Conservation (phyloP, 2,113 vertebrate genomes). For the Megaceryle torquata region DNA sequence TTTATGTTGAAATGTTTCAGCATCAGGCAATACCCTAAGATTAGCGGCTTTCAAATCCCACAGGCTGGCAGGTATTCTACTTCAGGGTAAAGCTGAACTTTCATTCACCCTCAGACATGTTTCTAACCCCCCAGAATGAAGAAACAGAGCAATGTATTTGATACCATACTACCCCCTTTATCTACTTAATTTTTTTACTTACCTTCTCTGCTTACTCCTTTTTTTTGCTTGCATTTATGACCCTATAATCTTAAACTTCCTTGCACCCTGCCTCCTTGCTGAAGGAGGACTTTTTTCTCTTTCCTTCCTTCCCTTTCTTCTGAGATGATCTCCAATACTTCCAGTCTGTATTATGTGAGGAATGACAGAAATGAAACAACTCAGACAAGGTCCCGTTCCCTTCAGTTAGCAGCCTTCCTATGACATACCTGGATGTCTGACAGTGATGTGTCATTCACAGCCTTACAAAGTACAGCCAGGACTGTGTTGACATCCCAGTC, state of each 20-base stretch:
- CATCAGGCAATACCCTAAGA: background rate
- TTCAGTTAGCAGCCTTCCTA: background rate
- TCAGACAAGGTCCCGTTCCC: background rate
- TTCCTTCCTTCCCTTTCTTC: background rate
- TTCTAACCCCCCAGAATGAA: background rate
- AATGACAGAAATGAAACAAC: background rate
- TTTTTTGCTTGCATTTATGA: background rate
- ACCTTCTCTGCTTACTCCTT: background rate
- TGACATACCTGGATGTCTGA: background rate
- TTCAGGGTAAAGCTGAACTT: background rate
- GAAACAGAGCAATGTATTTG: background rate
- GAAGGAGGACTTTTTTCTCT: background rate
- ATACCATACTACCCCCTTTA: fast-evolving
- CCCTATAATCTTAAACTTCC: background rate
- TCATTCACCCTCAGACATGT: background rate
- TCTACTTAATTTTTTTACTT: background rate
- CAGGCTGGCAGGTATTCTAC: background rate
- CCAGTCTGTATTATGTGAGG: fast-evolving
- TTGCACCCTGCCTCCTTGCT: background rate
- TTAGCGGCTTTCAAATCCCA: background rate
- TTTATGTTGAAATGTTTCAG: background rate
- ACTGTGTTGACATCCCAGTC: background rate
- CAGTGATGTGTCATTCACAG: fast-evolving
- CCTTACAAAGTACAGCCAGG: fast-evolving
- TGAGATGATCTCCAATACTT: background rate